These are phyloP conservation scores for Nemurella pictetii DNA, from an alignment of 2,888 invertebrate genomes.

Conservation along the genomic window DNA sequence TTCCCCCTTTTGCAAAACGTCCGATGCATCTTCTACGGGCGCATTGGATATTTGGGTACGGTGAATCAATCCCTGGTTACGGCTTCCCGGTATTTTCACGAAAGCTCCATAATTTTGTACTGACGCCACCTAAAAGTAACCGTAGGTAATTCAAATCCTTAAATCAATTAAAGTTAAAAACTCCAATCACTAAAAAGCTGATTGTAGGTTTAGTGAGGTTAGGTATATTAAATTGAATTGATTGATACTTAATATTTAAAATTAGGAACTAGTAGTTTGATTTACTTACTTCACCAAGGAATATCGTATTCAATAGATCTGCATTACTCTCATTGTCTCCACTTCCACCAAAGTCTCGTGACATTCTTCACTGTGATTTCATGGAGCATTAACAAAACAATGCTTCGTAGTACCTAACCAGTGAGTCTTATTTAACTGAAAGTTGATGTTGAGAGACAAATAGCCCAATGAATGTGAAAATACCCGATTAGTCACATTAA, in stretches of 20 bases:
- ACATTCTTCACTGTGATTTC: no score
- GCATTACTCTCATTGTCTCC: constrained; percentile 6
- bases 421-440: no score
- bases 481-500: no score
- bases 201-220: not conserved
- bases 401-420: no score
- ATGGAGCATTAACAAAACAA: no score
- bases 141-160: not conserved
- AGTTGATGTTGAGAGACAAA: no score
- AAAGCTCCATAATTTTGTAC: constrained; percentile 55
- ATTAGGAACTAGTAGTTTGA: no score
- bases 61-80: constrained; percentile 52
- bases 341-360: not conserved
- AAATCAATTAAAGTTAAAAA: not conserved
- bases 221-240: no score
- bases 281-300: constrained; percentile 23
- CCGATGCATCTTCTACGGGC: constrained; percentile 51
- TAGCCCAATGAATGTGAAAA: no score
- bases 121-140: constrained; percentile 47
- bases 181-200: not conserved
- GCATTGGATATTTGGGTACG: constrained; percentile 49
- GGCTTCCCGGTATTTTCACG: constrained; percentile 51
- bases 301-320: constrained; percentile 10
- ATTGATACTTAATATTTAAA: no score
- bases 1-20: constrained; percentile 52